Evolutionary conservation across 2,113 vertebrate species (phyloP).

Genomic region (Gobio gobio): DNA sequence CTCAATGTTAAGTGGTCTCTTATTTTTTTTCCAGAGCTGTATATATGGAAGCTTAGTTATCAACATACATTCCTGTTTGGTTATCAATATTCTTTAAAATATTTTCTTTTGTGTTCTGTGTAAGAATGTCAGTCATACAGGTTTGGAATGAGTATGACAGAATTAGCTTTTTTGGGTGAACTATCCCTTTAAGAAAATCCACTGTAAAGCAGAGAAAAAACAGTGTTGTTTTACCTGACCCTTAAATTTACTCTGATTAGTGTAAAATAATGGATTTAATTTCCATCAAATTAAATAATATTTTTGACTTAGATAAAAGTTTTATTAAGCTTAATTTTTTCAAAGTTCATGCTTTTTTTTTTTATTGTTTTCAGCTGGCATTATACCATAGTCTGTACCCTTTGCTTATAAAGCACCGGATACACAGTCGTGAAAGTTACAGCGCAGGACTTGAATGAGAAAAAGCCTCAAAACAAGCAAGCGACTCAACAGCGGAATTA

Average conservation of each 20-base stretch:
- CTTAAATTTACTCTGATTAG: not conserved
- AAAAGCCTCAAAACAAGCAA: conserved; percentile 38
- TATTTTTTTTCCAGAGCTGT: too few species aligned
- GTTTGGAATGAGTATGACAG: not conserved
- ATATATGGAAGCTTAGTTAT: too few species aligned
- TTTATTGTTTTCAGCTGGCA: not conserved
- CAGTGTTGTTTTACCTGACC: not conserved
- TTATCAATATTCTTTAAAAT: not conserved
- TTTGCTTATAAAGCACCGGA: conserved; percentile 7
- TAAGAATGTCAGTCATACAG: not conserved
- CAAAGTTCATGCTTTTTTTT: not conserved
- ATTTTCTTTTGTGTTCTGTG: not conserved
- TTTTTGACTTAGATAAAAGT: not conserved
- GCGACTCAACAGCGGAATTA: conserved; percentile 44
- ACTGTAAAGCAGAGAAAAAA: not conserved
- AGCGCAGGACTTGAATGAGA: conserved; percentile 42
- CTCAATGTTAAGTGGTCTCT: too few species aligned
- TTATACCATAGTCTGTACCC: not conserved
- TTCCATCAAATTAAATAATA: not conserved
- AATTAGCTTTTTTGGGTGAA: not conserved
- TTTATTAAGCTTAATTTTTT: not conserved
- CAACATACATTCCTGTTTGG: too few species aligned
- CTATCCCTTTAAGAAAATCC: not conserved
- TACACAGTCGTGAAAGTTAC: conserved; percentile 29
- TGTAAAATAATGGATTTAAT: not conserved